Evolutionary conservation across 2,888 invertebrate species (phyloP).

Genomic region (Coelopa pilipes): DNA sequence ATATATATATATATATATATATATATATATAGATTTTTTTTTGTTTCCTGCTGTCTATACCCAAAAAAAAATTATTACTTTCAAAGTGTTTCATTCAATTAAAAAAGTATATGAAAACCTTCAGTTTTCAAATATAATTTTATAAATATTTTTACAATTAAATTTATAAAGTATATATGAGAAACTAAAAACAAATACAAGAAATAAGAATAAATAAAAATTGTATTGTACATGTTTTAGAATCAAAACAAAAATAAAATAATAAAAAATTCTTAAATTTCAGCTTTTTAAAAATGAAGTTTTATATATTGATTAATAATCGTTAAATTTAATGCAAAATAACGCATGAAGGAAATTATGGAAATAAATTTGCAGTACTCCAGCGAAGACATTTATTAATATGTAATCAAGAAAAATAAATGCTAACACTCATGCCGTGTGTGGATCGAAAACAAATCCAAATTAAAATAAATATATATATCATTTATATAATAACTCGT

Average conservation of each 20-base stretch:
- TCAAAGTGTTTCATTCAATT: constrained; percentile 40
- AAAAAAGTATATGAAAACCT: constrained; percentile 31
- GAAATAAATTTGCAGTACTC: constrained; percentile 8
- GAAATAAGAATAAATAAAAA: constrained; percentile 30
- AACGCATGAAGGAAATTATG: constrained; percentile 15
- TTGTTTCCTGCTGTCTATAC: constrained; percentile 23
- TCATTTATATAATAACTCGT: constrained; percentile 34
- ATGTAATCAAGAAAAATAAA: constrained; percentile 15
- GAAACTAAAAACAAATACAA: constrained; percentile 45
- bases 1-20: no score
- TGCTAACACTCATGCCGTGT: constrained; percentile 6
- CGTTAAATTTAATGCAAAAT: constrained; percentile 20
- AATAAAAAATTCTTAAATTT: constrained; percentile 27
- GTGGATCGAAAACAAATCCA: not conserved
- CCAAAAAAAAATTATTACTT: constrained; percentile 25
- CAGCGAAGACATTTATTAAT: constrained; percentile 16
- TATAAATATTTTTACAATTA: constrained; percentile 40
- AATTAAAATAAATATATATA: constrained; percentile 3
- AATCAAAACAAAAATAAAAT: constrained; percentile 30
- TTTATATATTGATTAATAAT: constrained; percentile 23
- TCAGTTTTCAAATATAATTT: constrained; percentile 24
- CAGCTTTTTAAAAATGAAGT: constrained; percentile 31
- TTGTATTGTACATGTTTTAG: constrained; percentile 35
- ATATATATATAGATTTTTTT: no score
- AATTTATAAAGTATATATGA: constrained; percentile 46